Evolutionary conservation across 64 coral and sea anemone species (phyloP).

Genomic region (Cladopsammia gracilis): DNA sequence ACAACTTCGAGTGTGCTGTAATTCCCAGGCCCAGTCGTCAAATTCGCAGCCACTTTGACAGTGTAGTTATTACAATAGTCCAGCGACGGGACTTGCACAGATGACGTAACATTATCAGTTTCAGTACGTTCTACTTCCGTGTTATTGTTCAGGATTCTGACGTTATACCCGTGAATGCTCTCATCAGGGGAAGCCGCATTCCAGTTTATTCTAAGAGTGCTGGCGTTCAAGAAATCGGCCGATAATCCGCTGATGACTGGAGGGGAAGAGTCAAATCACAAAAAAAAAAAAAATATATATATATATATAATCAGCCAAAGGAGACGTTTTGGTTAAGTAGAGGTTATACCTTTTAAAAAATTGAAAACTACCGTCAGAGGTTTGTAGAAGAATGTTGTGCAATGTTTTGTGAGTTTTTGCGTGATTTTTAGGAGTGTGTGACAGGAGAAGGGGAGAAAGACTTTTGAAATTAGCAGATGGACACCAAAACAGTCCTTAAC

Average conservation of each 20-base stretch:
- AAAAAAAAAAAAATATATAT: not conserved
- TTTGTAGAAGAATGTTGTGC: no score
- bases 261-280: not conserved
- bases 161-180: not conserved
- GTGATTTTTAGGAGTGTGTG: no score
- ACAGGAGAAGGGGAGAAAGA: no score
- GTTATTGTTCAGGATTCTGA: not conserved
- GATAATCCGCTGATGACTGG: not conserved
- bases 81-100: not conserved
- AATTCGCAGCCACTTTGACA: not conserved
- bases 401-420: no score
- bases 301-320: no score
- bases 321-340: no score
- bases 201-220: not conserved
- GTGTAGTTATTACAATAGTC: conserved; percentile 11
- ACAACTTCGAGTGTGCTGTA: not conserved
- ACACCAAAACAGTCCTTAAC: no score
- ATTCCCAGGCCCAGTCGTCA: not conserved
- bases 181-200: not conserved
- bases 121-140: not conserved
- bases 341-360: no score
- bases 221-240: not conserved
- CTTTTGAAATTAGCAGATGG: no score
- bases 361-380: no score
- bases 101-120: not conserved